Percentiles rank a stretch among this genome's conserved stretches.
Evolutionary conservation across 2,888 invertebrate genomes (phyloP).

Genomic region (Pelosia muscerda): DNA sequence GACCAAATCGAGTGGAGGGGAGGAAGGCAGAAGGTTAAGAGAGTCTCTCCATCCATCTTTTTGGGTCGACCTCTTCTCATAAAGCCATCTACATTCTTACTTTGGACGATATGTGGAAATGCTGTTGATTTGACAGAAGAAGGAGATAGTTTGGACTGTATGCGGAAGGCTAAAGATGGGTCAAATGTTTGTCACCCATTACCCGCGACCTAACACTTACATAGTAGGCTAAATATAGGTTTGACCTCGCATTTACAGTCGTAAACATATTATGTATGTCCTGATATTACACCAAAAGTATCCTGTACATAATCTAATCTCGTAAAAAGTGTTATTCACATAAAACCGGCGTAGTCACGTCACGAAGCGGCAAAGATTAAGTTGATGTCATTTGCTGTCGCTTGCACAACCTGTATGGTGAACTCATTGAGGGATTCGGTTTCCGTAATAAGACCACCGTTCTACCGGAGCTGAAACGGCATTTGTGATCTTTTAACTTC

Average conservation of each 20-base stretch:
- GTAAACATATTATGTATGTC: background rate
- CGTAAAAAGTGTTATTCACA: slow-evolving; percentile 2
- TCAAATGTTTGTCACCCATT: no score
- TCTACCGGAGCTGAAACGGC: background rate
- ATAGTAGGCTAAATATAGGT: background rate
- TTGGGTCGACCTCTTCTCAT: no score
- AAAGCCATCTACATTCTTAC: no score
- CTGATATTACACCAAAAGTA: background rate
- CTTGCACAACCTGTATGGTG: background rate
- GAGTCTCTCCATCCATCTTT: no score
- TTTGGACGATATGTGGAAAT: no score
- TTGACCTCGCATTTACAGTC: background rate
- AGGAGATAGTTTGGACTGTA: background rate
- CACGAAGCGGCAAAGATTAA: slow-evolving; percentile 2
- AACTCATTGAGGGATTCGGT: background rate
- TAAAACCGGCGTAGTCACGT: background rate
- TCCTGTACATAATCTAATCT: slow-evolving; percentile 3
- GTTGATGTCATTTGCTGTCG: slow-evolving; percentile 6
- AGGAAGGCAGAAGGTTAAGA: no score
- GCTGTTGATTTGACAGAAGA: no score
- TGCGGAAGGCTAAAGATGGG: no score
- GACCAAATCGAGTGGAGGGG: no score
- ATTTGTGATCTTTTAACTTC: background rate
- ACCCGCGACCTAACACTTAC: background rate
- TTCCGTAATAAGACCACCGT: background rate